A percentile compares a stretch with the other conserved stretches of the same genome.
These are phyloP conservation scores for Chymomyza amoena DNA, from an alignment of 2,888 invertebrate species.

Conservation along the genomic window DNA sequence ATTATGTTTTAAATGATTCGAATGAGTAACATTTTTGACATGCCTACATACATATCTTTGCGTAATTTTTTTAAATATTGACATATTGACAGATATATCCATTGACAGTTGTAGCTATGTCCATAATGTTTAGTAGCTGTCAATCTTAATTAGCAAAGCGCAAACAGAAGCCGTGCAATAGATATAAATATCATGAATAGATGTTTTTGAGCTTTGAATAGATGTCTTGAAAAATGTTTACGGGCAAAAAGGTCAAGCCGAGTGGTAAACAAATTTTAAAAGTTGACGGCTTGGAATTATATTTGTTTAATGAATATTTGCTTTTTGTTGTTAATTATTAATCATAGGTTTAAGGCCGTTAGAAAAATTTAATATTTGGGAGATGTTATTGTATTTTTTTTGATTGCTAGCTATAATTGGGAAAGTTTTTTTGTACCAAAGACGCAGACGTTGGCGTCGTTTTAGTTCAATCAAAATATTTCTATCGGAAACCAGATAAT, in stretches of 20 bases:
- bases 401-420: too few species aligned
- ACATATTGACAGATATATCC: not conserved
- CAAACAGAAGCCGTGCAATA: conserved; percentile 10
- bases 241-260: not conserved
- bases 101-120: not conserved
- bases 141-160: not conserved
- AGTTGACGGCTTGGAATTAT: not conserved
- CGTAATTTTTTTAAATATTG: too few species aligned
- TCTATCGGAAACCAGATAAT: too few species aligned
- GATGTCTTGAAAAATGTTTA: not conserved
- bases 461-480: too few species aligned
- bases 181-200: conserved; percentile 26
- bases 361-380: not conserved
- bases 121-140: not conserved
- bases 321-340: not conserved
- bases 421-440: too few species aligned
- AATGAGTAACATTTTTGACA: conserved; percentile 62
- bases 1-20: conserved; percentile 63
- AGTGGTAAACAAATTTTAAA: not conserved
- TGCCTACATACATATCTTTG: conserved; percentile 22
- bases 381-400: too few species aligned
- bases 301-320: not conserved
- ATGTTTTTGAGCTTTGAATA: not conserved
- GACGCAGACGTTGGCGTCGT: too few species aligned
- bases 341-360: not conserved